Evolutionary conservation across 1,140 invertebrate genomes (phyloP).

Genomic region (Aricia agestis): DNA sequence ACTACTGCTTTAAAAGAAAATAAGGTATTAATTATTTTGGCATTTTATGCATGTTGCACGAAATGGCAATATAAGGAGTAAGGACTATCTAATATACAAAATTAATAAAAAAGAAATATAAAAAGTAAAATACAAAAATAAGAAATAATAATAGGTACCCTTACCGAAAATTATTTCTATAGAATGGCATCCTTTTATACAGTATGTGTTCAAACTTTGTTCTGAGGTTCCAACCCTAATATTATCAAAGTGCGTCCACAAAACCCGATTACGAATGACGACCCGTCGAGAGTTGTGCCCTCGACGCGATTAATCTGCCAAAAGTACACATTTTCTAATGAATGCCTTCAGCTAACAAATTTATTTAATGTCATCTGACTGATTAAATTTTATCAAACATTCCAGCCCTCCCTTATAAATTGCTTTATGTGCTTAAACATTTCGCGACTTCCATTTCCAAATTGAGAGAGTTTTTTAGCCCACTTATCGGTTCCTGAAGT

Average conservation of each 20-base stretch:
- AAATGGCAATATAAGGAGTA: too few species aligned
- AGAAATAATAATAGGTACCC: too few species aligned
- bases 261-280: conserved; percentile 1
- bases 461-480: background rate
- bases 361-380: conserved; percentile 15
- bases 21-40: too few species aligned
- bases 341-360: conserved; percentile 12
- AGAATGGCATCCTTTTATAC: background rate
- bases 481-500: background rate
- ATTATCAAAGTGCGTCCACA: background rate
- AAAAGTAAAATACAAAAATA: too few species aligned
- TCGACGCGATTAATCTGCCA: conserved; percentile 1
- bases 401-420: conserved; percentile 5
- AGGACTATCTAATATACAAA: too few species aligned
- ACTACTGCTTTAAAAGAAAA: too few species aligned
- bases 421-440: conserved; percentile 2
- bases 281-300: background rate
- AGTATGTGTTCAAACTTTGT: background rate
- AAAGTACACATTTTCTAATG: conserved; percentile 16
- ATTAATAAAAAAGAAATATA: too few species aligned
- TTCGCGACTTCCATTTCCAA: background rate
- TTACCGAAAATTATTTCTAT: background rate
- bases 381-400: conserved; percentile 15
- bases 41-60: too few species aligned
- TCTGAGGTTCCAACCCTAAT: background rate